Percentiles rank a stretch among this genome's conserved stretches.
These are phyloP conservation scores for Polypedilum vanderplanki DNA, from an alignment of 1,140 invertebrate genomes.

Conservation along the genomic window DNA sequence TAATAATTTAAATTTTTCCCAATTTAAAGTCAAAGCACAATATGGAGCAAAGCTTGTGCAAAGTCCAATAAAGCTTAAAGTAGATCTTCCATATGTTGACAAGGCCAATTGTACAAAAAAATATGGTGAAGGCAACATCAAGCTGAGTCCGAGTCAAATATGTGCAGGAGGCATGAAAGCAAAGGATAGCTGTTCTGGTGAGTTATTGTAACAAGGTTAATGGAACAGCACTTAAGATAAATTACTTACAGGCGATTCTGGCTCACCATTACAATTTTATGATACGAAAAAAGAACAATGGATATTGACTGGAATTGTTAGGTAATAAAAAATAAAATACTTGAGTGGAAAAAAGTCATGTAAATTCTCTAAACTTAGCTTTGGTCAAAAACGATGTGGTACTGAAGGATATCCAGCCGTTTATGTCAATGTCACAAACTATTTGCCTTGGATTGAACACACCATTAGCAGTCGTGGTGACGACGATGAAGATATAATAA, in stretches of 20 bases:
- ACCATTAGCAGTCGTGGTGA: conserved; percentile 34
- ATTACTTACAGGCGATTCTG: conserved; percentile 47
- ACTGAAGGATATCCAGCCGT: conserved; percentile 50
- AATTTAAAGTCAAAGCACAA: neutral
- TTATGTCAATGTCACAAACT: conserved; percentile 47
- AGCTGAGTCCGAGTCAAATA: conserved; percentile 42
- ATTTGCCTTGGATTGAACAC: conserved; percentile 45
- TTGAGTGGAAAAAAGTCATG: no score
- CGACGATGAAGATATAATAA: conserved; percentile 17
- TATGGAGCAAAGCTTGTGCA: conserved; percentile 36
- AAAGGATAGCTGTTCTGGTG: conserved; percentile 57
- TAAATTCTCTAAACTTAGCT: conserved; percentile 38
- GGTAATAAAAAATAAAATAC: no score
- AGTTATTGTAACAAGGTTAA: conserved; percentile 42
- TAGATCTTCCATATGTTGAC: conserved; percentile 39
- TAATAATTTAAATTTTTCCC: no score
- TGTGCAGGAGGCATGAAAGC: conserved; percentile 52
- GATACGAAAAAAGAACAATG: conserved; percentile 41
- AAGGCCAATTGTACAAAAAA: conserved; percentile 38
- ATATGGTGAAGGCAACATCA: neutral
- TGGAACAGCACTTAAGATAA: neutral
- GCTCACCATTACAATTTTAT: conserved; percentile 49
- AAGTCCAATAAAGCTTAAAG: conserved; percentile 42
- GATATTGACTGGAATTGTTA: conserved; percentile 48
- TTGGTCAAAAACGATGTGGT: conserved; percentile 53